Base-by-base conservation (phyloP, 2,113 vertebrate species). In the Pluvialis apricaria region DNA sequence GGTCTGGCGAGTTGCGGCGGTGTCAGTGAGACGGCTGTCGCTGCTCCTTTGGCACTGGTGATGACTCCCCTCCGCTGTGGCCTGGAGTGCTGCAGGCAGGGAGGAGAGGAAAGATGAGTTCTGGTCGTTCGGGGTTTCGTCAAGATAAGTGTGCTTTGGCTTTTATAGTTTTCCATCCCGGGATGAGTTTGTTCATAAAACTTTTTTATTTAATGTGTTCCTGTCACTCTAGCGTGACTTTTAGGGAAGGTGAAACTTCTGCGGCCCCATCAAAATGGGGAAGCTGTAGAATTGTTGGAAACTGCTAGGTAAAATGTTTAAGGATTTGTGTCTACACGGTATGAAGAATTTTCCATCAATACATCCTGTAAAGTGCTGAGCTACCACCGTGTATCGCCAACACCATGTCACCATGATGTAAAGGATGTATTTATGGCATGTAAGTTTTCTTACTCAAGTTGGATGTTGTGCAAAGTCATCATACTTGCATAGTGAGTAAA, bases 341-440 rank as follows among this genome's bases (percentile, higher is more conserved):
- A 29, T 21, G 15, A 52, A 32, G 26, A 60, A 3, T 86, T 61
- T 44, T 62, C 6, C 1, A 0, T 86, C 17, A 22, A 1, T 62
- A 9, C 3, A 2, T 34, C 38, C 16, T 24, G 0, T 31, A 5
- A 82, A 61, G 24, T 32, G 11, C 11, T 72, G 26, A 85, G 36
- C 62, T 40, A 65, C 7, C 62, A 42, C 40, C 34, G 31, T 15
- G 5, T 45, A 10, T 47, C 2, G 1, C 57, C 57, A 34, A 13
- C 44, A 34, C 11, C 4, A 0, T 10, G 15, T 31, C 19, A 24
- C n/a, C 1, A 0, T 45, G 19, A 32, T 28, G 10, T 49, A 34
- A 51, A 57, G 5, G 24, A 9, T 57, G 1, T 66, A 24, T 64
- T 49, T 77, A 24, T 52, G 0, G 0, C 71, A 3, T 21, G 24